phyloP scores from a whole-genome alignment of 92 coral and sea anemone species.

The Zoanthus gigantus region DNA sequence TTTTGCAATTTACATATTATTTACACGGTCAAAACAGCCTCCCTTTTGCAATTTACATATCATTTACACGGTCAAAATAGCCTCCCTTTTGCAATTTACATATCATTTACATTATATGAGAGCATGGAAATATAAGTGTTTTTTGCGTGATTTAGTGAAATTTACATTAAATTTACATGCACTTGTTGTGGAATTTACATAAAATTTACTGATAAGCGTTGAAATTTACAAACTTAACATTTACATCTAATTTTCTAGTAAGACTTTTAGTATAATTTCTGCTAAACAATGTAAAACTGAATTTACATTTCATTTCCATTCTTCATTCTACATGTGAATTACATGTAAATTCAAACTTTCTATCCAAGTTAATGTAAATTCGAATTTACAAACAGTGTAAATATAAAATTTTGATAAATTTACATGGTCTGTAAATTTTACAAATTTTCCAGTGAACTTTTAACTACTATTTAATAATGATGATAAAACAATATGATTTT shows the following conservation, averaged over 20 bases:
- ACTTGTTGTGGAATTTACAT: constrained; percentile 31
- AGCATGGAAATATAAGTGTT: constrained; percentile 25
- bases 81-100: too few species aligned
- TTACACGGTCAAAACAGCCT: too few species aligned
- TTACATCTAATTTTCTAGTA: constrained; percentile 20
- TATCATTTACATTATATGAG: not conserved
- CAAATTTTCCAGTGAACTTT: constrained; percentile 11
- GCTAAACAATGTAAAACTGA: constrained; percentile 33
- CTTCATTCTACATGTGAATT: constrained; percentile 24
- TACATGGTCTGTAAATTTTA: constrained; percentile 32
- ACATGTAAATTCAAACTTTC: constrained; percentile 26
- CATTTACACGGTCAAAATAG: too few species aligned
- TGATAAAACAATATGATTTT: too few species aligned
- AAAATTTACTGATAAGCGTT: constrained; percentile 24
- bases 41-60: too few species aligned
- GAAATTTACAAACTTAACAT: constrained; percentile 1
- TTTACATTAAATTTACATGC: constrained; percentile 29
- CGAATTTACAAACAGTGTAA: constrained; percentile 23
- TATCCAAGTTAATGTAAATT: constrained; percentile 25
- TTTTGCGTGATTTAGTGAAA: constrained; percentile 25
- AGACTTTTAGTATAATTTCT: constrained; percentile 17
- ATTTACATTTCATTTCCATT: constrained; percentile 25
- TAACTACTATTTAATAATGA: too few species aligned
- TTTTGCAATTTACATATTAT: too few species aligned
- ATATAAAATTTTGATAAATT: constrained; percentile 19